Percentiles rank a stretch among this genome's conserved stretches.
phyloP scores from a whole-genome alignment of 2,113 vertebrate genomes.

The Thamnophis sirtalis region DNA sequence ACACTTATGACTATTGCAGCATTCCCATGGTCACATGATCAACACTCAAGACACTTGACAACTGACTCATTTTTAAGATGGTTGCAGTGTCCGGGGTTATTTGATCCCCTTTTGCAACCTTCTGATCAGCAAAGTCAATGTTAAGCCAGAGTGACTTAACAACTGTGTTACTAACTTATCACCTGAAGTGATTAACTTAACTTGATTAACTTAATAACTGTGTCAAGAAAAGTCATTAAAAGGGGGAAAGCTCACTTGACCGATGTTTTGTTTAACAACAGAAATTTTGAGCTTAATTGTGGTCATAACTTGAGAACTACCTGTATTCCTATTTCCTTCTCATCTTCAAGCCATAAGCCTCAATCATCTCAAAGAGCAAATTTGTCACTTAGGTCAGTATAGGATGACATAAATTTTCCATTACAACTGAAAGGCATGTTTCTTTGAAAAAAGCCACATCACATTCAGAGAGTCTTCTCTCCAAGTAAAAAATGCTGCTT shows the following conservation, averaged over 20 bases:
- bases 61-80: neutral
- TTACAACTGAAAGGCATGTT: neutral
- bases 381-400: neutral
- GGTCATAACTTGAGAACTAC: neutral
- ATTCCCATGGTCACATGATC: neutral
- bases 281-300: neutral
- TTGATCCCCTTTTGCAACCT: no score
- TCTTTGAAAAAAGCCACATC: neutral
- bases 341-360: neutral
- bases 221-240: neutral
- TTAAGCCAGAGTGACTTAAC: no score
- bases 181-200: neutral
- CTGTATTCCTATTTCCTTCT: neutral
- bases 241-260: neutral
- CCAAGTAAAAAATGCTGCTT: neutral
- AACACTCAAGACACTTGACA: neutral
- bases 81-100: neutral
- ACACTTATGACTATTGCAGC: neutral
- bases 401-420: neutral
- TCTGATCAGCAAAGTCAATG: no score
- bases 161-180: no score
- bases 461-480: neutral
- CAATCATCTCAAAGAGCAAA: neutral
- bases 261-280: neutral
- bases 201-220: neutral